Evolutionary conservation across 2,113 vertebrate genomes (phyloP).

Genomic region (Lasiurus borealis): DNA sequence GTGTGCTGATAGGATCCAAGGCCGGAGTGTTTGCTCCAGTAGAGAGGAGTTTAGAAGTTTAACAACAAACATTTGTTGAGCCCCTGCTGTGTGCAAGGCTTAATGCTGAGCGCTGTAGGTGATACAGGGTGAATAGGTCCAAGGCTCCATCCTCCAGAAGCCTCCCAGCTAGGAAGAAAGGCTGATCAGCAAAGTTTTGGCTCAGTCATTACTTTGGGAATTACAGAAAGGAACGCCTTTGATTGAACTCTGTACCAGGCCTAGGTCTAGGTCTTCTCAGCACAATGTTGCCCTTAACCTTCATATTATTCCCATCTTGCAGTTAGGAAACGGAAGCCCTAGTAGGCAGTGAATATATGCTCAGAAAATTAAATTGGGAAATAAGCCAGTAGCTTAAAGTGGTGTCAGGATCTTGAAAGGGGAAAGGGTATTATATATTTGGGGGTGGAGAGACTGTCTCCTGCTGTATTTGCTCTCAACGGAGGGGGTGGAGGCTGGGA

Average conservation of each 20-base stretch:
- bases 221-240: background rate
- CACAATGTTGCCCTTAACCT: background rate
- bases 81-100: background rate
- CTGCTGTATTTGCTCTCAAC: background rate
- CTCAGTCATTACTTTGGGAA: background rate
- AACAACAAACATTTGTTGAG: background rate
- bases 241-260: background rate
- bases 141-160: slow-evolving; percentile 74
- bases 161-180: slow-evolving; percentile 26
- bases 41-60: slow-evolving; percentile 42
- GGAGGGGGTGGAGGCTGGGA: background rate
- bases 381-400: background rate
- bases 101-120: background rate
- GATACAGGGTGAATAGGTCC: slow-evolving; percentile 4
- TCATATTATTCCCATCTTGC: background rate
- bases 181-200: background rate
- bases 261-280: background rate
- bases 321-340: slow-evolving; percentile 42
- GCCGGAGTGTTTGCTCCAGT: background rate
- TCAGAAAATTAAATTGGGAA: background rate
- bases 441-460: background rate
- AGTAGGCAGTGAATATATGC: background rate
- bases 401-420: background rate
- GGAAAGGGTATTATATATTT: background rate
- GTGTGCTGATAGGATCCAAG: background rate